Conservation (phyloP, 2,113 vertebrate species). For the Pongo abelii region DNA sequence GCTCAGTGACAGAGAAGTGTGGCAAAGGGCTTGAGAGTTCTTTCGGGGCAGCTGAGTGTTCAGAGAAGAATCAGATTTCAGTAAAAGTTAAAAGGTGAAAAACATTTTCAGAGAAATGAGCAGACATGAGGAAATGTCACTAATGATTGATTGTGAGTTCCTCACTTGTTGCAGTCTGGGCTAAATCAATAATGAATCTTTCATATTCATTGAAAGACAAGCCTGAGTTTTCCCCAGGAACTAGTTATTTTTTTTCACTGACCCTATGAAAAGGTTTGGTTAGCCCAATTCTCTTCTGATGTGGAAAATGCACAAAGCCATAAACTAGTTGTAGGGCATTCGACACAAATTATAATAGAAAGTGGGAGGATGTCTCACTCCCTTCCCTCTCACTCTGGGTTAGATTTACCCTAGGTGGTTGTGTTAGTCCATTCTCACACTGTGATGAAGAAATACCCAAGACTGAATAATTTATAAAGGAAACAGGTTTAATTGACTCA, state of each 20-base stretch:
- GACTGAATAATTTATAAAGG: too few relatives aligned
- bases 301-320: not conserved
- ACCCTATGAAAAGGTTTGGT: not conserved
- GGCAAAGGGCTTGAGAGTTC: not conserved
- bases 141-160: not conserved
- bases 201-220: not conserved
- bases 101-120: not conserved
- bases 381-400: not conserved
- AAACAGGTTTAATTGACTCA: too few relatives aligned
- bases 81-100: not conserved
- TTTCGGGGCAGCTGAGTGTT: not conserved
- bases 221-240: not conserved
- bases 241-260: slow-evolving; percentile 34
- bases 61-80: not conserved
- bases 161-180: not conserved
- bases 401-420: not conserved
- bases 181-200: not conserved
- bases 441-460: too few relatives aligned
- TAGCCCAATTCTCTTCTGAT: not conserved
- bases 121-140: not conserved
- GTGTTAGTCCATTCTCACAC: too few relatives aligned
- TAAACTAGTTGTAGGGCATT: not conserved
- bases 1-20: not conserved
- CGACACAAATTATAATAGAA: not conserved
- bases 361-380: not conserved